Evolutionary conservation across 2,888 invertebrate species (phyloP), one percentile per base, ranked within the genome.

Genomic region (Eupithecia dodoneata): DNA sequence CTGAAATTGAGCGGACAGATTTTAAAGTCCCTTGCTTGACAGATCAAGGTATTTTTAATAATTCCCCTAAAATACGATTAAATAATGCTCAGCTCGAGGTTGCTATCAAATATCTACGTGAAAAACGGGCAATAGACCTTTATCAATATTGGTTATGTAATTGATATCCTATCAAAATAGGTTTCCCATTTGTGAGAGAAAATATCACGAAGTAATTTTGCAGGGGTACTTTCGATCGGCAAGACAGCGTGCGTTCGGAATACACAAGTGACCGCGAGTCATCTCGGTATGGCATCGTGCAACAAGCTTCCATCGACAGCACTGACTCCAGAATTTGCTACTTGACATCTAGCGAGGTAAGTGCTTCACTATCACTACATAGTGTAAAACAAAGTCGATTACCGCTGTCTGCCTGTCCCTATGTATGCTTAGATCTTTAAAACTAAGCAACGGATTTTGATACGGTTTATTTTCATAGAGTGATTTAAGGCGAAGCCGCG

Each of bases 271-370:
- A 98, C 93, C 96, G 98, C 81, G 98, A 98, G 88, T 97, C 97
- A 30, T 95, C 96, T 77, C 97, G 98, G 85, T 97, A 97, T 89
- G 98, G 98, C 83, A 98, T 98, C 90, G 98, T 98, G 85, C 98
- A 98, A 93, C 99, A 99, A 92, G 98, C 98, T 70, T 98, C 98
- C 73, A 97, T 99, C 81, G 98, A 99, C 91, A 98, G 98, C 95
- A 98, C 98, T 12, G 99, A 99, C 95, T 98, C 98, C 83, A 96
- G 98, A 86, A 97, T 98, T 86, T 98, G 98, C 95, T 99, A 99
- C 95, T 96, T 99, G 90, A 99, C 99, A 83, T 99, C 98, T 71
- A 99, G 98, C 83, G 99, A 99, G 98, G 98, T 99, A 96, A 97
- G 98, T 96, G 10, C 71, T n/a, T 30, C 30, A 30, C 30, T 30